Evolutionary conservation across 30 jellyfish, hydroid and myxozoan species (phyloP).

Genomic region (Rhopilema esculentum): DNA sequence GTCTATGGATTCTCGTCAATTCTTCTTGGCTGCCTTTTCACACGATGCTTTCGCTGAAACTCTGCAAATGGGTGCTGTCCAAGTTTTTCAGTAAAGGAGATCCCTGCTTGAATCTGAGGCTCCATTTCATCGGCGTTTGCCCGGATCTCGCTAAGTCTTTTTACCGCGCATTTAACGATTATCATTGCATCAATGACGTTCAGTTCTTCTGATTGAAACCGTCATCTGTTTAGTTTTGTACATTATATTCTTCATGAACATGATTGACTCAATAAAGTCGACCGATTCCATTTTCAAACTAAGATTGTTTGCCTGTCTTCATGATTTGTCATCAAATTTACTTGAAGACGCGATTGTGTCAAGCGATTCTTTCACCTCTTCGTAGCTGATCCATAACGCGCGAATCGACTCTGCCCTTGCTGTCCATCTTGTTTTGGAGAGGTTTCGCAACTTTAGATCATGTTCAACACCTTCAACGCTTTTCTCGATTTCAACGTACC

Average conservation of each 20-base stretch:
- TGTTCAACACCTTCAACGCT: conserved; percentile 24
- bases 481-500: conserved; percentile 7
- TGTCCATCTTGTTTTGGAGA: conserved; percentile 46
- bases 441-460: conserved; percentile 27
- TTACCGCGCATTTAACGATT: not conserved
- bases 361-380: not conserved
- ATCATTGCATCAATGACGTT: conserved; percentile 15
- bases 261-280: conserved; percentile 12
- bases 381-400: conserved; percentile 30
- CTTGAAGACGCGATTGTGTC: conserved; percentile 4
- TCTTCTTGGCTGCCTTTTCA: conserved; percentile 39
- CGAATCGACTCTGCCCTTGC: conserved; percentile 45
- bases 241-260: conserved; percentile 51
- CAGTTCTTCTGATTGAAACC: conserved; percentile 28
- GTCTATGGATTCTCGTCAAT: conserved; percentile 23
- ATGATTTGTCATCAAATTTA: not conserved
- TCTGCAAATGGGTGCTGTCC: conserved; percentile 51
- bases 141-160: conserved; percentile 17
- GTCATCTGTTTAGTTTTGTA: conserved; percentile 25
- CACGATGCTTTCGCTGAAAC: conserved; percentile 47
- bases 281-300: conserved; percentile 14
- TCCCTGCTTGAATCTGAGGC: conserved; percentile 37
- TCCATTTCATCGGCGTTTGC: conserved; percentile 5
- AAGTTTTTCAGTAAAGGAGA: not conserved
- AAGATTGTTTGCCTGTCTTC: conserved; percentile 10